Evolutionary conservation across 2,797 vertebrate genomes (phyloP), one percentile per base, ranked within the genome.

Genomic region (Dryobates pubescens): DNA sequence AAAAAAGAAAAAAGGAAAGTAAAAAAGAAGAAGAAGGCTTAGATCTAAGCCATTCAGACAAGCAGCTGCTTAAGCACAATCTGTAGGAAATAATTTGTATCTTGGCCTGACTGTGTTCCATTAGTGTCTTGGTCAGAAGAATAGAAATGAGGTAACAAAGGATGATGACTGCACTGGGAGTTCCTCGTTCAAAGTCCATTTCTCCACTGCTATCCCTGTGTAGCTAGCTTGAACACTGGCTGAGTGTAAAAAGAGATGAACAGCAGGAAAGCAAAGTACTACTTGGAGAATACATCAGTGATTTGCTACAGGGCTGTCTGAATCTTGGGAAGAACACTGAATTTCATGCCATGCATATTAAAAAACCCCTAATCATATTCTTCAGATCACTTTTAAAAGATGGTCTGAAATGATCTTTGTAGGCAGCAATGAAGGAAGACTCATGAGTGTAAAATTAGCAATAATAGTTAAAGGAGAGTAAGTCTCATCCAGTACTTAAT

Each of bases 21-120:
- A 57, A 43, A 84, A 38, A 58, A 74, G 54, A 34, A 54, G 16
- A 10, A 18, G 54, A n/a, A 9, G 8, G 4, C 26, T 45, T 30
- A 59, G 32, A 59, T 72, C 59, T 78, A 53, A 61, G 30, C 34
- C 30, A 2, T 73, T 90, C 32, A 59, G 71, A 58, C 27, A 27
- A 82, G 45, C 34, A 85, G 68, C 61, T 71, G 61, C 73, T 94
- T 69, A 82, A 82, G n/a, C 51, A 77, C 32, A 73, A 68, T 51
- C 17, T 32, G 5, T 79, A 77, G 78, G 74, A 94, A 91, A 82
- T 73, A 76, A 68, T 68, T 86, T 82, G 8, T 83, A 13, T 84
- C 16, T 74, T 63, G 56, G 27, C 17, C 51, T 83, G 59, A 27
- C 38, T 72, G 4, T 89, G 76, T 86, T 83, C n/a, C n/a, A 24